phyloP scores from a whole-genome alignment of 2,797 vertebrate genomes.

The Pangasius sanitwongsei region DNA sequence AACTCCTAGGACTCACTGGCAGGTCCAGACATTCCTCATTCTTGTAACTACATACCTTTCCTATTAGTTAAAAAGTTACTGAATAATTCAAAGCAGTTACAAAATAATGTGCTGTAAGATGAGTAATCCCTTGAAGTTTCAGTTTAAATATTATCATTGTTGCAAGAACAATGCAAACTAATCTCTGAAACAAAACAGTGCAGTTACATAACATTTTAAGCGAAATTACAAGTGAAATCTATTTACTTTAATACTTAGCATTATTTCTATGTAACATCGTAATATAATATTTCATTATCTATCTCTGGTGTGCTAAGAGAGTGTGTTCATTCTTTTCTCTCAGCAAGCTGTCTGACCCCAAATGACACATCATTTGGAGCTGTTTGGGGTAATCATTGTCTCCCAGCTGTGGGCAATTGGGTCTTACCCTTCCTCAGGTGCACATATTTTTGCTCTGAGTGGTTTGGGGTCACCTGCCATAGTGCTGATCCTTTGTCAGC shows the following conservation, averaged over 20 bases:
- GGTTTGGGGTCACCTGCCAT: not conserved
- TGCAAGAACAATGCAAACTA: not conserved
- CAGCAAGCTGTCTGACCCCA: not conserved
- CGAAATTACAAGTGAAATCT: not conserved
- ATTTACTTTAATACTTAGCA: not conserved
- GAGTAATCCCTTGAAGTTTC: not conserved
- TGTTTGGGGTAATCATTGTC: not conserved
- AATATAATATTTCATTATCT: not conserved
- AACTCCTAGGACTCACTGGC: not conserved
- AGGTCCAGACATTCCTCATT: not conserved
- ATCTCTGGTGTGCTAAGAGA: not conserved
- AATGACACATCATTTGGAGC: not conserved
- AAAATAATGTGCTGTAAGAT: not conserved
- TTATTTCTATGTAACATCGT: not conserved
- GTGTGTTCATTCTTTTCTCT: not conserved
- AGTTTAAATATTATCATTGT: not conserved
- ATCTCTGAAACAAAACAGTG: not conserved
- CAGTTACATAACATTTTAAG: not conserved
- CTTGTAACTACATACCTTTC: not conserved
- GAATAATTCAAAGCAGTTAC: not conserved
- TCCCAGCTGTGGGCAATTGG: not conserved
- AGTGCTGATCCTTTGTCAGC: not conserved
- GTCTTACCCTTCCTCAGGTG: not conserved
- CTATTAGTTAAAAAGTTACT: not conserved
- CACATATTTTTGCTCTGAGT: not conserved